A percentile compares a stretch with the other conserved stretches of the same genome.
Conservation (phyloP, 2,888 invertebrate genomes). For the Synergus gifuensis region DNA sequence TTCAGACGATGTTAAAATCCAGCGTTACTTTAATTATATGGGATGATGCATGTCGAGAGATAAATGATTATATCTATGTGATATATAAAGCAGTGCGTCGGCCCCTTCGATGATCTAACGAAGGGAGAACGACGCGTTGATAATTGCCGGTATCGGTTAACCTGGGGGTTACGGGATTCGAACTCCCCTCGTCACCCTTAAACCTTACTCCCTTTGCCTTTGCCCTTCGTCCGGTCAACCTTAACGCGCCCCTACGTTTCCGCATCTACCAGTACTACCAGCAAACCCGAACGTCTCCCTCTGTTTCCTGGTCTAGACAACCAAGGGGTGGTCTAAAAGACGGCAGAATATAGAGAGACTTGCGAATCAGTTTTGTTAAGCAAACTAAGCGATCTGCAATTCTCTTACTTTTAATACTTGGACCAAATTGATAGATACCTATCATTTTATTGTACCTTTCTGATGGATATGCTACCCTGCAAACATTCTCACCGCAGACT, state of each 20-base stretch:
- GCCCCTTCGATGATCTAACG: conserved; percentile 53
- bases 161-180: conserved; percentile 67
- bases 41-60: conserved; percentile 64
- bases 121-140: conserved; percentile 74
- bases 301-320: conserved; percentile 58
- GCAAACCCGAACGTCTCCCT: conserved; percentile 58
- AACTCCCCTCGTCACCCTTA: conserved; percentile 60
- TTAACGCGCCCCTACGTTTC: conserved; percentile 76
- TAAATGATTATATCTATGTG: conserved; percentile 59
- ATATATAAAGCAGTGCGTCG: conserved; percentile 52
- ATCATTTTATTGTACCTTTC: too few relatives aligned
- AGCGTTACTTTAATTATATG: conserved; percentile 63
- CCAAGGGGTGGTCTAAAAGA: neutral
- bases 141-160: conserved; percentile 78
- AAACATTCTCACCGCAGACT: too few relatives aligned
- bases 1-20: neutral
- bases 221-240: conserved; percentile 70
- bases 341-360: neutral
- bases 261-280: conserved; percentile 65
- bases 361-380: conserved; percentile 1
- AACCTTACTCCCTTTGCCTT: conserved; percentile 63
- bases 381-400: neutral
- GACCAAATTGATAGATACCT: too few relatives aligned
- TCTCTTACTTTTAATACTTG: neutral
- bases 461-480: too few relatives aligned